These are phyloP conservation scores for Macquaria australasica DNA, from an alignment of 2,113 vertebrate genomes.

Conservation along the genomic window DNA sequence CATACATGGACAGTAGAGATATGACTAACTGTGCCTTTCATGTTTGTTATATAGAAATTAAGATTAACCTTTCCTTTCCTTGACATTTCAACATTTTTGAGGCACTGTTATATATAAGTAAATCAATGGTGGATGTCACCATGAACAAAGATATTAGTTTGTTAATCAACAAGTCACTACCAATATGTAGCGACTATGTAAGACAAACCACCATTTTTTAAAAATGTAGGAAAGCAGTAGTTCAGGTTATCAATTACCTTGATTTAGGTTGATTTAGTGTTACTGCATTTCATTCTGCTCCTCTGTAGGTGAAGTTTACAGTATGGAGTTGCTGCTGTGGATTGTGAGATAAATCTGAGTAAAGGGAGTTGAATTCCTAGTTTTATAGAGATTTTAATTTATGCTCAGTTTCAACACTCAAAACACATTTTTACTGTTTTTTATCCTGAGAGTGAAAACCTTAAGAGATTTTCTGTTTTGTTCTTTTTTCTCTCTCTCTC, in stretches of 20 bases:
- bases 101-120: slow-evolving; percentile 30
- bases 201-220: slow-evolving; percentile 1
- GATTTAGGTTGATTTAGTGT: slow-evolving; percentile 11
- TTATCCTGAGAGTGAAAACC: slow-evolving; percentile 13
- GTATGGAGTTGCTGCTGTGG: slow-evolving; percentile 49
- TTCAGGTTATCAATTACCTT: background rate
- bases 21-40: slow-evolving; percentile 26
- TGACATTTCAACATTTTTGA: slow-evolving; percentile 51
- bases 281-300: slow-evolving; percentile 21
- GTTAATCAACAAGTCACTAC: slow-evolving; percentile 23
- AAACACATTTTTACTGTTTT: background rate
- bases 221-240: background rate
- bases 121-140: slow-evolving; percentile 24
- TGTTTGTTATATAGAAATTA: slow-evolving; percentile 10
- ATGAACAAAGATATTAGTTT: slow-evolving; percentile 36
- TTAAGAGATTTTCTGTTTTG: background rate
- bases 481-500: background rate
- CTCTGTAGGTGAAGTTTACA: slow-evolving; percentile 22
- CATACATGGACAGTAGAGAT: background rate
- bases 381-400: slow-evolving; percentile 43
- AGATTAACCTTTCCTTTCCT: background rate
- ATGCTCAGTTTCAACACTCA: slow-evolving; percentile 14
- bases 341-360: slow-evolving; percentile 22
- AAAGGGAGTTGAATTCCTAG: slow-evolving; percentile 20
- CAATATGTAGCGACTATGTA: background rate